phyloP scores from a whole-genome alignment of 2,888 invertebrate species.

The Incurvaria masculella region DNA sequence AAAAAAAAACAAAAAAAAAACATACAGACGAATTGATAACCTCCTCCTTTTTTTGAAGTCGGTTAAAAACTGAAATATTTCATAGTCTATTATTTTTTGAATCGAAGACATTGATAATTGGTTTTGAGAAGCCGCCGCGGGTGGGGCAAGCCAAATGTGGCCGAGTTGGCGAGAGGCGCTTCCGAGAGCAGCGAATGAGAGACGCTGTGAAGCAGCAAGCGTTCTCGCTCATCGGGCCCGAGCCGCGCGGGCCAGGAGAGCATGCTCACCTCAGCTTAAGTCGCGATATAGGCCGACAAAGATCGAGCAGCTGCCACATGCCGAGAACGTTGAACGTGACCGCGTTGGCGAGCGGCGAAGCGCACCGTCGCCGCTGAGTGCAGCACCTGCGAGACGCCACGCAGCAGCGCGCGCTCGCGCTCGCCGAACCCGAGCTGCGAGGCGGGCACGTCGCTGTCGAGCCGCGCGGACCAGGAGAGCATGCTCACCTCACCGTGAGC shows the following conservation, averaged over 20 bases:
- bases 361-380: constrained; percentile 96
- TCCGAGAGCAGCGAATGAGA: constrained; percentile 93
- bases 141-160: too few relatives aligned
- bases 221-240: constrained; percentile 66
- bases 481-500: constrained; percentile 65
- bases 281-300: constrained; percentile 77
- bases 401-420: constrained; percentile 60
- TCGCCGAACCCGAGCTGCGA: constrained; percentile 67
- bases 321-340: constrained; percentile 88
- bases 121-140: too few relatives aligned
- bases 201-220: constrained; percentile 62
- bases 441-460: constrained; percentile 72
- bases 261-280: constrained; percentile 63
- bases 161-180: too few relatives aligned
- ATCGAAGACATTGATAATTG: too few relatives aligned
- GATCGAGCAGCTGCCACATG: constrained; percentile 76
- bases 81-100: too few relatives aligned
- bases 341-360: constrained; percentile 82
- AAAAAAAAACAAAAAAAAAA: too few relatives aligned
- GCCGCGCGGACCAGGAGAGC: constrained; percentile 59
- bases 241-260: constrained; percentile 64
- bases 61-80: too few relatives aligned
- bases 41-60: too few relatives aligned
- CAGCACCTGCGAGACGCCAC: constrained; percentile 80
- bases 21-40: too few relatives aligned